Conservation (phyloP, 2,113 vertebrate species). For the Loxodonta africana region DNA sequence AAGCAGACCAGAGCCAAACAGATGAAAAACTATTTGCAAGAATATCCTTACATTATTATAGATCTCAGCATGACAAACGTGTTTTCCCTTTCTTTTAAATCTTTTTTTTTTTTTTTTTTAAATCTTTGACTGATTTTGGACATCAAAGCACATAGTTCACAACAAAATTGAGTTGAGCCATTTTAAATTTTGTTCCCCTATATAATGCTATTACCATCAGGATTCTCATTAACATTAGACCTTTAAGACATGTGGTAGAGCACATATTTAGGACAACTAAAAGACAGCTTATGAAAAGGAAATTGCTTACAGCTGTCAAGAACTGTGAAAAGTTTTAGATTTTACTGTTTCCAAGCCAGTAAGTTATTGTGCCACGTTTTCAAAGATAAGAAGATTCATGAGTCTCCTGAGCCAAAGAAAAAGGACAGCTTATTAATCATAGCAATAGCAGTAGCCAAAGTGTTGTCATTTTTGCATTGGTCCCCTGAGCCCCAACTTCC, state of each 20-base stretch:
- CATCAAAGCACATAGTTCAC: background rate
- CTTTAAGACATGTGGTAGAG: background rate
- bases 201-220: background rate
- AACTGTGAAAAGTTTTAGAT: background rate
- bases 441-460: background rate
- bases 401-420: background rate
- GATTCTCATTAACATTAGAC: background rate
- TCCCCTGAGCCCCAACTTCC: background rate
- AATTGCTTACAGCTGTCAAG: background rate
- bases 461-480: background rate
- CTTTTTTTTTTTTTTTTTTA: background rate
- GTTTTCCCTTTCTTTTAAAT: background rate
- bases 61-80: background rate
- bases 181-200: slow-evolving; percentile 29
- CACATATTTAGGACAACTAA: background rate
- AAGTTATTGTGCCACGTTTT: background rate
- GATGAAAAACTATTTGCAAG: background rate
- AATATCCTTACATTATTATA: background rate
- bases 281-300: background rate
- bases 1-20: background rate
- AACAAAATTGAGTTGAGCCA: background rate
- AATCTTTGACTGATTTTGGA: slow-evolving; percentile 43
- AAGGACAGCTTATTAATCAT: background rate
- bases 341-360: background rate
- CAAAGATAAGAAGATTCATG: background rate